Evolutionary conservation across 2,888 invertebrate genomes (phyloP).

Genomic region (Stictocephala bisonia): DNA sequence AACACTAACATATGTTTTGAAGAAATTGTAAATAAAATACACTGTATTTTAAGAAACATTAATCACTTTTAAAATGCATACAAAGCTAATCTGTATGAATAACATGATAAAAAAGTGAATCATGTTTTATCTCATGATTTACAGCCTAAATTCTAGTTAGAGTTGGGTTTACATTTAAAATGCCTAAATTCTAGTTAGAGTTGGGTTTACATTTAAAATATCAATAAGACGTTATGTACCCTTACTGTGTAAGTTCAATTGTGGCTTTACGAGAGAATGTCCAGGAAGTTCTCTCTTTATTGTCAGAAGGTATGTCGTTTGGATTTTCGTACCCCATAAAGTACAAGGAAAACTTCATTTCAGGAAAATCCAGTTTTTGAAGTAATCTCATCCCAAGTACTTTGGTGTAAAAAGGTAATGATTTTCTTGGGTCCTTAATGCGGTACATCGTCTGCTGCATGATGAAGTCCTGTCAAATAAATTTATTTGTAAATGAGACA

Average conservation of each 20-base stretch:
- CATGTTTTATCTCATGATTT: too few species aligned
- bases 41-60: too few species aligned
- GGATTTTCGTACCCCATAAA: conserved; percentile 91
- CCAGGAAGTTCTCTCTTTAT: conserved; percentile 77
- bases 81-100: too few species aligned
- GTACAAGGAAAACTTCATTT: conserved; percentile 90
- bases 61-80: too few species aligned
- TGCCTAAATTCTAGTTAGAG: too few species aligned
- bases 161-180: too few species aligned
- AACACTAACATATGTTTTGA: too few species aligned
- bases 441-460: conserved; percentile 98
- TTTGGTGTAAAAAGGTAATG: conserved; percentile 90
- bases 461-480: conserved; percentile 80
- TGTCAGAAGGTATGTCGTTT: conserved; percentile 78
- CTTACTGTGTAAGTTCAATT: conserved; percentile 92
- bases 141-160: too few species aligned
- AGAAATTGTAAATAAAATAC: too few species aligned
- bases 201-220: not conserved
- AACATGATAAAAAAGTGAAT: too few species aligned
- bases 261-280: conserved; percentile 86
- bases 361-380: conserved; percentile 88
- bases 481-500: conserved; percentile 48
- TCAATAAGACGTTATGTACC: conserved; percentile 49
- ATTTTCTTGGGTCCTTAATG: conserved; percentile 90
- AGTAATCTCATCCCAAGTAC: conserved; percentile 92